Evolutionary conservation across 2,113 vertebrate species (phyloP).

Genomic region (Pomatostomus ruficeps): DNA sequence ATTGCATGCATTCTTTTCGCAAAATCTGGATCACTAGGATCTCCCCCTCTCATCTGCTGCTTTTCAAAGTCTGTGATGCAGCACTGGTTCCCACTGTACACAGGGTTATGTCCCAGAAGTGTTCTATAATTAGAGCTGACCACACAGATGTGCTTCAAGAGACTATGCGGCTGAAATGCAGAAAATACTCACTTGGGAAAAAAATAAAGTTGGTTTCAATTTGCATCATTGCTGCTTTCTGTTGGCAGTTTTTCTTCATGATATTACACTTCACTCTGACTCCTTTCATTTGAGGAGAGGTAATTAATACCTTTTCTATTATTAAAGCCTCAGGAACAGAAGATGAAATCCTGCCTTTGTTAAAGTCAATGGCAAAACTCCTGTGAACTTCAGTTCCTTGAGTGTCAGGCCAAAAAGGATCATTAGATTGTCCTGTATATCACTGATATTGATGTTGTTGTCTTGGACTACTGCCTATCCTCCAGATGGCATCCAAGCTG

Average conservation of each 20-base stretch:
- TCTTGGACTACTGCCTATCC: slow-evolving; percentile 21
- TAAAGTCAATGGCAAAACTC: not conserved
- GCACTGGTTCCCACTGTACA: not conserved
- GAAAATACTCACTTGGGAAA: not conserved
- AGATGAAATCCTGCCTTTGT: slow-evolving; percentile 11
- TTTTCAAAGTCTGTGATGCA: not conserved
- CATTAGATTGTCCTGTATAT: not conserved
- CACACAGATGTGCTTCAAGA: slow-evolving; percentile 53
- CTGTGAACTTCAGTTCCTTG: not conserved
- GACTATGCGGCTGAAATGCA: not conserved
- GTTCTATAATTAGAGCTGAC: slow-evolving; percentile 53
- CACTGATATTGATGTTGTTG: not conserved
- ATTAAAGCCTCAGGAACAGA: slow-evolving; percentile 49
- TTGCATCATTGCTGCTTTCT: not conserved
- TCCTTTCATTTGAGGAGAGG: not conserved
- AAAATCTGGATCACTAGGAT: not conserved
- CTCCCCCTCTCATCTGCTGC: not conserved
- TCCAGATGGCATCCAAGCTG: slow-evolving; percentile 49
- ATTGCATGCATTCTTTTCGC: not conserved
- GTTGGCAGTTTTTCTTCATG: not conserved
- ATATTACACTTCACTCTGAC: not conserved
- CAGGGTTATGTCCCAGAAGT: not conserved
- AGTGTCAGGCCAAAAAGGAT: not conserved
- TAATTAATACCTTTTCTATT: slow-evolving; percentile 59
- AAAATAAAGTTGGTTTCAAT: not conserved